Evolutionary conservation across 2,113 vertebrate species (phyloP).

Genomic region (Chloropsis hardwickii): DNA sequence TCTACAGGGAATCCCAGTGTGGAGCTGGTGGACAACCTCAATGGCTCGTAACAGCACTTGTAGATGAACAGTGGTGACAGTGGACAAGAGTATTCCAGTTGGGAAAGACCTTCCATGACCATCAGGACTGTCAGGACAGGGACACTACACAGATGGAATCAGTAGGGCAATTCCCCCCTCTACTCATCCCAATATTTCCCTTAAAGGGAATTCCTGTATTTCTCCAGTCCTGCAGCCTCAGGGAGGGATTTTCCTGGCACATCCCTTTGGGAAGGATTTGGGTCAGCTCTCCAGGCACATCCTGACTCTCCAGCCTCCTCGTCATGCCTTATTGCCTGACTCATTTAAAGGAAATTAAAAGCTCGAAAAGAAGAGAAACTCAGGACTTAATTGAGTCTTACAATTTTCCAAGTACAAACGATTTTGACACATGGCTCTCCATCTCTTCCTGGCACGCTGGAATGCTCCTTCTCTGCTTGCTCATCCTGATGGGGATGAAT

Average conservation of each 20-base stretch:
- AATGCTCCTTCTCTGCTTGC: background rate
- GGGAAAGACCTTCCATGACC: background rate
- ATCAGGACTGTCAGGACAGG: background rate
- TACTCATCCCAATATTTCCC: background rate
- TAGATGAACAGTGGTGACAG: background rate
- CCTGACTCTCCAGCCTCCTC: background rate
- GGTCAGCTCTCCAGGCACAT: background rate
- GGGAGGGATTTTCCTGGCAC: background rate
- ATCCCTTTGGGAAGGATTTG: background rate
- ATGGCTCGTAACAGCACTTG: background rate
- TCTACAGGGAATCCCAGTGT: background rate
- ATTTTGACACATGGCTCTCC: background rate
- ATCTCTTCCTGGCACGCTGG: background rate
- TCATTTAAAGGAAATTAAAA: constrained; percentile 47
- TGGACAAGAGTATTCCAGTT: background rate
- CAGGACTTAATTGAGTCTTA: constrained; percentile 39
- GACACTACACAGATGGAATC: rapidly evolving
- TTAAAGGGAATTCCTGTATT: background rate
- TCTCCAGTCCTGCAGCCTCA: background rate
- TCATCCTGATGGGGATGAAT: rapidly evolving
- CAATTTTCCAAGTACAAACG: background rate
- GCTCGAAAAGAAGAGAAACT: background rate
- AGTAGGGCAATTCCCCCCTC: background rate
- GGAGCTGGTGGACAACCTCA: too few species aligned
- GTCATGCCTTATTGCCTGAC: background rate